Evolutionary conservation across 2,888 invertebrate species (phyloP).

Genomic region (Trichogramma evanescens): DNA sequence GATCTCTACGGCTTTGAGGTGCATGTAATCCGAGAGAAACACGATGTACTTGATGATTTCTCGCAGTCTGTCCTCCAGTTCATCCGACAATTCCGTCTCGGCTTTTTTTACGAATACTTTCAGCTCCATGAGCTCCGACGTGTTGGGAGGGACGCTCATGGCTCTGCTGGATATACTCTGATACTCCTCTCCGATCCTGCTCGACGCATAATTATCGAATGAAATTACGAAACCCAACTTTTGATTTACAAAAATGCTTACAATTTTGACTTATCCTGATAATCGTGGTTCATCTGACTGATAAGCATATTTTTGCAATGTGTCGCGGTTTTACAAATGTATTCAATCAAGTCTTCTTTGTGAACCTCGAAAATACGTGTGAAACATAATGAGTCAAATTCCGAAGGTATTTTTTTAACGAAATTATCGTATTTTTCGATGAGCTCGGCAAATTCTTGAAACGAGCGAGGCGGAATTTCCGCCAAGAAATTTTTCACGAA

Average conservation of each 20-base stretch:
- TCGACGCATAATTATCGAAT: not conserved
- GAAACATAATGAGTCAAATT: slow-evolving; percentile 58
- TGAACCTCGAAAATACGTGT: slow-evolving; percentile 83
- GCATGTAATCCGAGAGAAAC: slow-evolving; percentile 77
- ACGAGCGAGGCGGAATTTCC: slow-evolving; percentile 53
- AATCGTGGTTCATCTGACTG: slow-evolving; percentile 69
- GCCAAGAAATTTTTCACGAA: slow-evolving; percentile 60
- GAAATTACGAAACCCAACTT: not conserved
- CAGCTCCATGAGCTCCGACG: slow-evolving; percentile 77
- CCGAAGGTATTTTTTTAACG: slow-evolving; percentile 55
- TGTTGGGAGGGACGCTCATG: slow-evolving; percentile 72
- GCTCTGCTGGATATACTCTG: slow-evolving; percentile 71
- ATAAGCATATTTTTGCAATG: slow-evolving; percentile 64
- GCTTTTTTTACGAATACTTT: slow-evolving; percentile 70
- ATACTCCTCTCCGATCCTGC: slow-evolving; percentile 77
- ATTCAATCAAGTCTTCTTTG: slow-evolving; percentile 67
- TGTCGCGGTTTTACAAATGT: slow-evolving; percentile 63
- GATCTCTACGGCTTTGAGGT: slow-evolving; percentile 75
- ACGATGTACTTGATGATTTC: slow-evolving; percentile 66
- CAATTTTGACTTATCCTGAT: slow-evolving; percentile 71
- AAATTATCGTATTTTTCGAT: slow-evolving; percentile 59
- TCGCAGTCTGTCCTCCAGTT: slow-evolving; percentile 71
- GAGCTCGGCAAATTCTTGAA: slow-evolving; percentile 59
- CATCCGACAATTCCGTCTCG: slow-evolving; percentile 60
- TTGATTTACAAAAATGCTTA: slow-evolving; percentile 43